These are phyloP conservation scores for Aphelocoma coerulescens DNA, from an alignment of 2,113 vertebrate species.

Conservation along the genomic window DNA sequence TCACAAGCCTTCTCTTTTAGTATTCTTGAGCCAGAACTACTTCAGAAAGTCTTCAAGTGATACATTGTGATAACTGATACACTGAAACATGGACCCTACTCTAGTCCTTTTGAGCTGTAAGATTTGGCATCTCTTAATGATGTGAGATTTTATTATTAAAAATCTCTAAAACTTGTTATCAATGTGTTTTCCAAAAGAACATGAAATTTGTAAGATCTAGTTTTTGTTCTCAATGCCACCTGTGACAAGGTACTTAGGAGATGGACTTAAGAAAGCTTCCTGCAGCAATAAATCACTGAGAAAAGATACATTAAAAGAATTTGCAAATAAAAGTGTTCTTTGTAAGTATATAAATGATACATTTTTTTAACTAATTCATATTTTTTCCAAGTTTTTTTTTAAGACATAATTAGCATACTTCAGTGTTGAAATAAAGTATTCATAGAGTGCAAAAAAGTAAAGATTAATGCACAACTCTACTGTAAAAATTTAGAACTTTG, in stretches of 20 bases:
- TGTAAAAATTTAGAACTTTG: not conserved
- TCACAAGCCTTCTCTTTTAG: not conserved
- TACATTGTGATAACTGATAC: not conserved
- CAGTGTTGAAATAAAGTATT: not conserved
- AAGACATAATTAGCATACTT: not conserved
- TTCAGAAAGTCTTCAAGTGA: not conserved
- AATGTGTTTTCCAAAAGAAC: not conserved
- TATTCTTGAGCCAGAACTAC: not conserved
- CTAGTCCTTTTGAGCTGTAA: not conserved
- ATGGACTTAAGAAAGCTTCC: not conserved
- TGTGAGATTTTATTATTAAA: not conserved
- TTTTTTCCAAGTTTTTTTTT: not conserved
- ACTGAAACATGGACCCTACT: not conserved
- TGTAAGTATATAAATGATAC: not conserved
- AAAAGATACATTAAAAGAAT: not conserved
- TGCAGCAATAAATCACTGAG: not conserved
- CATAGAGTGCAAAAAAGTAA: not conserved
- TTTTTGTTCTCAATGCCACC: not conserved
- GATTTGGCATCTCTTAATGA: not conserved
- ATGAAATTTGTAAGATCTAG: not conserved
- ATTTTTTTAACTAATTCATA: not conserved
- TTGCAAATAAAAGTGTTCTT: not conserved
- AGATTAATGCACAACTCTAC: not conserved
- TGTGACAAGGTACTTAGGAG: not conserved
- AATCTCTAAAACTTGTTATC: not conserved